A percentile compares a stretch with the other conserved stretches of the same genome.
These are phyloP conservation scores for Pseudococcus jackbeardsleyi DNA, from an alignment of 2,888 invertebrate species.

Conservation along the genomic window DNA sequence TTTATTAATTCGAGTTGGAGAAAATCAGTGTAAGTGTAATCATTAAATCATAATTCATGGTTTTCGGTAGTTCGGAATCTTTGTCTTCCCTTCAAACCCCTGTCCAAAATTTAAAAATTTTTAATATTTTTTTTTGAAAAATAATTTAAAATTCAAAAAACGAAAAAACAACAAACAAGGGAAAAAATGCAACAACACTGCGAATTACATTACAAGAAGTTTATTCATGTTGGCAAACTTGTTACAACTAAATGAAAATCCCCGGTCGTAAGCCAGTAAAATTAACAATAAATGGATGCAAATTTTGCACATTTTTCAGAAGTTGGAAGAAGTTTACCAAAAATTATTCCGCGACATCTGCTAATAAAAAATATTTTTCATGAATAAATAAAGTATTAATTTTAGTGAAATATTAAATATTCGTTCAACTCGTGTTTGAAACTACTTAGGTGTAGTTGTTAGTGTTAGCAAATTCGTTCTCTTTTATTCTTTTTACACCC, in stretches of 20 bases:
- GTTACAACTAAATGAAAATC: neutral
- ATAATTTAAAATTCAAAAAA: too few relatives aligned
- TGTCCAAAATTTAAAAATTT: too few relatives aligned
- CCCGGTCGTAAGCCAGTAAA: neutral
- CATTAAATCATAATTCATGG: too few relatives aligned
- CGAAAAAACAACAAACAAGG: too few relatives aligned
- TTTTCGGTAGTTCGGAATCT: too few relatives aligned
- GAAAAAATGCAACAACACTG: too few relatives aligned
- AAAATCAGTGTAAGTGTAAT: too few relatives aligned
- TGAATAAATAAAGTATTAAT: neutral
- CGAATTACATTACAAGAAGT: too few relatives aligned
- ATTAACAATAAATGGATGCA: neutral
- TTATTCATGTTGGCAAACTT: neutral
- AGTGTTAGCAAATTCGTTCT: neutral
- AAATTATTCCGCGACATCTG: neutral
- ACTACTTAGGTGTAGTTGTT: neutral
- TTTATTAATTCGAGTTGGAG: too few relatives aligned
- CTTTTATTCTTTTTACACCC: neutral
- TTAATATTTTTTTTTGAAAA: too few relatives aligned
- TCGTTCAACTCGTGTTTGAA: neutral
- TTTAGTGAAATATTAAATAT: neutral
- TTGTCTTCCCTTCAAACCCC: too few relatives aligned
- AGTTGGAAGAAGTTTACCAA: neutral
- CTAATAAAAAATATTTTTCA: neutral
- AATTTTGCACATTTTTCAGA: conserved; percentile 1